phyloP scores from a whole-genome alignment of 2,888 invertebrate species.

The Drosophila limbata region DNA sequence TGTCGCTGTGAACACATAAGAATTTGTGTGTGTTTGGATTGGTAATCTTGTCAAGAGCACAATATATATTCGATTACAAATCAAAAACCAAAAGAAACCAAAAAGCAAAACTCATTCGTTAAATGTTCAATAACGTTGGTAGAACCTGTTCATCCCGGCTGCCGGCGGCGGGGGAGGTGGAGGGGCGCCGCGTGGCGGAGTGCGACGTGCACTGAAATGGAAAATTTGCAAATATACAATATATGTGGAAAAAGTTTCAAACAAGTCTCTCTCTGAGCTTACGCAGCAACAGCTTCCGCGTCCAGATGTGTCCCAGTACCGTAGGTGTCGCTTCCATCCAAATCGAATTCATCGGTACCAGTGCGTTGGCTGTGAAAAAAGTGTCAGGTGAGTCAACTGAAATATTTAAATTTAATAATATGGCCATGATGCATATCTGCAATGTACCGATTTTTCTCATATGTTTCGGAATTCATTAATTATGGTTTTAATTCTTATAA shows the following conservation, averaged over 20 bases:
- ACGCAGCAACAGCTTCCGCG: slow-evolving; percentile 80
- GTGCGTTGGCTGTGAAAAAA: slow-evolving; percentile 68
- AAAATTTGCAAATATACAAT: not conserved
- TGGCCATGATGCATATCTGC: no score
- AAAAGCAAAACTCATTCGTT: slow-evolving; percentile 59
- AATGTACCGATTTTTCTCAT: no score
- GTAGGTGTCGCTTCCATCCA: slow-evolving; percentile 80
- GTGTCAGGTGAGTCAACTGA: not conserved
- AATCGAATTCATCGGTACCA: slow-evolving; percentile 80
- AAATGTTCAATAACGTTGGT: slow-evolving; percentile 81
- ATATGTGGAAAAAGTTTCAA: not conserved
- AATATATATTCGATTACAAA: slow-evolving; percentile 51
- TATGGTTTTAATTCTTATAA: no score
- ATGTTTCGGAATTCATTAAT: no score
- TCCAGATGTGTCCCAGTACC: slow-evolving; percentile 69
- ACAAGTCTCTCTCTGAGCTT: slow-evolving; percentile 35
- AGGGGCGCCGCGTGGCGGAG: slow-evolving; percentile 83
- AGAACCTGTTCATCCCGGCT: slow-evolving; percentile 83
- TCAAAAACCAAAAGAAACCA: slow-evolving; percentile 55
- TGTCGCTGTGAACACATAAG: slow-evolving; percentile 79
- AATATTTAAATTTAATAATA: no score
- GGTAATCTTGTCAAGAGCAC: slow-evolving; percentile 55
- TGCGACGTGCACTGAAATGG: slow-evolving; percentile 80
- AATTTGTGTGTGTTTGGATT: slow-evolving; percentile 71
- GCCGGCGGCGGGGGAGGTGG: slow-evolving; percentile 83